Evolutionary conservation across 2,888 invertebrate species (phyloP), one percentile per base, ranked within the genome.

Genomic region (Oasisia sp.): DNA sequence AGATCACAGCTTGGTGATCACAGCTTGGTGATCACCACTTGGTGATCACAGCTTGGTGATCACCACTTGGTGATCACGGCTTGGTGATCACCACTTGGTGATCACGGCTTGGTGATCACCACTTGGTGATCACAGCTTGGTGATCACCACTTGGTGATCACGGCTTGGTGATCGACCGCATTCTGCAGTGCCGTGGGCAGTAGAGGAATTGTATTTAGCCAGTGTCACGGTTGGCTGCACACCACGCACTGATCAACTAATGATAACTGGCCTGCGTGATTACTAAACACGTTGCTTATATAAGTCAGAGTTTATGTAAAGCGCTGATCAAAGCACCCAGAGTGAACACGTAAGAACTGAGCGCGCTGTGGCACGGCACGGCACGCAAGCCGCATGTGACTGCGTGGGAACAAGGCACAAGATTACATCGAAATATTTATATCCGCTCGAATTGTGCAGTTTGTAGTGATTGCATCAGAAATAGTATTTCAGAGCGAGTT

Each of bases 211-310:
- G 74, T 74, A 74, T 74, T 74, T 74, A 74, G 74, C n/a, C 74
- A 74, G 74, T n/a, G 74, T 74, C 74, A n/a, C 27, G 74, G 74
- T 74, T 74, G 74, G n/a, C 2, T 27, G 74, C 27, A 74, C 74
- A 74, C 74, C 74, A 74, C 7, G 27, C 74, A 74, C 74, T 74
- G 74, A 74, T 74, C 74, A 74, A 74, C 7, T 74, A 19, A 27
- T 74, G 74, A 74, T 74, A 74, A 74, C 74, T 27, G 50, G 74
- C n/a, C 74, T 74, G 27, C 7, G 74, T 74, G 74, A 74, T 74
- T 74, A 74, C 27, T 74, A 74, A 74, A 74, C 74, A 74, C n/a
- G 74, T 74, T 27, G 74, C 74, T 74, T 74, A 74, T 74, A 74
- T 74, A 74, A 74, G 74, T 74, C n/a, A n/a, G n/a, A 7, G 74